phyloP scores from a whole-genome alignment of 2,888 invertebrate genomes.

The Trichopoda pennipes region DNA sequence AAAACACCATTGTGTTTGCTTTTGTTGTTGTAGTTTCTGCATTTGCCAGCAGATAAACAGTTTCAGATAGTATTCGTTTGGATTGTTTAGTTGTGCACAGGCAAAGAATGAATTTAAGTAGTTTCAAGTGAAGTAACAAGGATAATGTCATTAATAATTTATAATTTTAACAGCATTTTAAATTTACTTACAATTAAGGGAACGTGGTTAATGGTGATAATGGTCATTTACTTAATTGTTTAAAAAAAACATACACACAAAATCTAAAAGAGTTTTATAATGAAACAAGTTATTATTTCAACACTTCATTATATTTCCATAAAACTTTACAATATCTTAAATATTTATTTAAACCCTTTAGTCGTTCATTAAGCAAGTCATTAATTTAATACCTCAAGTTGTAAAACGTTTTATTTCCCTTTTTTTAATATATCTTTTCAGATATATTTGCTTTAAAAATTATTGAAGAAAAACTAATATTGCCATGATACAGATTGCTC shows the following conservation, averaged over 20 bases:
- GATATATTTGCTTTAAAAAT: not conserved
- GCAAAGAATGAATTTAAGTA: slow-evolving; percentile 25
- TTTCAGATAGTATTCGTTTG: not conserved
- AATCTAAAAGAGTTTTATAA: too few relatives aligned
- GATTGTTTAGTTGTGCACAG: not conserved
- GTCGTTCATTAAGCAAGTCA: too few relatives aligned
- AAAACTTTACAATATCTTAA: too few relatives aligned
- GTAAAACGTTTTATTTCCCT: too few relatives aligned
- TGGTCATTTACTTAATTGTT: slow-evolving; percentile 7
- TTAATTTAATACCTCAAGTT: too few relatives aligned
- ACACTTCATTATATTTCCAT: too few relatives aligned
- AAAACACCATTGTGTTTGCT: not conserved
- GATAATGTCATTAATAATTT: slow-evolving; percentile 69
- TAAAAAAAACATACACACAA: not conserved
- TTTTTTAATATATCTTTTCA: too few relatives aligned
- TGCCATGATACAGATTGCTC: not conserved
- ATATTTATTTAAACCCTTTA: too few relatives aligned
- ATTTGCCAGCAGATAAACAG: not conserved
- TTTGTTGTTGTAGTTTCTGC: slow-evolving; percentile 15
- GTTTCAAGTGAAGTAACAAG: slow-evolving; percentile 51
- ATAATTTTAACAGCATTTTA: slow-evolving; percentile 68
- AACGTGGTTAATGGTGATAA: slow-evolving; percentile 25
- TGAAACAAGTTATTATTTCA: too few relatives aligned
- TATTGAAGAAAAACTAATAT: slow-evolving; percentile 7
- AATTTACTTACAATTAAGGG: slow-evolving; percentile 69